A percentile compares a stretch with the other conserved stretches of the same genome.
Conservation (phyloP, 2,888 invertebrate species). For the Trisateles emortualis region DNA sequence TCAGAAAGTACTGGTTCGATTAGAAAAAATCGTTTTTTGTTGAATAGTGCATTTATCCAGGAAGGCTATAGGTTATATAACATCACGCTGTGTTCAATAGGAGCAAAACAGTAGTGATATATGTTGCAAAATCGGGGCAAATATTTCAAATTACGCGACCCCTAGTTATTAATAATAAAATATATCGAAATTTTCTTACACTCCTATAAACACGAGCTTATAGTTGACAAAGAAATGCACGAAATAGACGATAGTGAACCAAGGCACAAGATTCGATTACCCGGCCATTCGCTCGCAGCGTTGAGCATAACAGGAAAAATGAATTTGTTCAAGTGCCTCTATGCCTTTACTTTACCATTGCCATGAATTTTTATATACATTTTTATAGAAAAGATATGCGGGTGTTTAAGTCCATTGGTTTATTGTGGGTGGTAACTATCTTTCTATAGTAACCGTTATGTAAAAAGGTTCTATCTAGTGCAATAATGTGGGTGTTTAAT, state of each 20-base stretch:
- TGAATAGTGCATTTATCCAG: too few species aligned
- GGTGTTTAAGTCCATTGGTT: slow-evolving; percentile 14
- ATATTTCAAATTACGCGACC: too few species aligned
- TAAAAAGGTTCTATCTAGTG: not conserved
- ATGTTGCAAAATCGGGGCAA: too few species aligned
- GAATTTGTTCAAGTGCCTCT: slow-evolving; percentile 61
- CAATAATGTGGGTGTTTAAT: not conserved
- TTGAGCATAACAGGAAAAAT: slow-evolving; percentile 67
- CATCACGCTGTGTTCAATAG: too few species aligned
- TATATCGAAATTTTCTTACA: not conserved
- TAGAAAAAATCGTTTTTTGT: too few species aligned
- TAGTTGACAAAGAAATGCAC: slow-evolving; percentile 23
- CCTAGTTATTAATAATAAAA: not conserved
- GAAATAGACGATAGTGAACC: slow-evolving; percentile 25
- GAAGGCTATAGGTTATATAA: too few species aligned
- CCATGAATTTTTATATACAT: slow-evolving; percentile 44
- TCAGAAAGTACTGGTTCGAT: too few species aligned
- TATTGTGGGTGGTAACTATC: not conserved
- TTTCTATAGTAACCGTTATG: not conserved
- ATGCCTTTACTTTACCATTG: slow-evolving; percentile 35
- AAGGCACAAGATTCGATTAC: slow-evolving; percentile 61
- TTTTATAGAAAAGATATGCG: slow-evolving; percentile 20
- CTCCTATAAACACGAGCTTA: slow-evolving; percentile 11
- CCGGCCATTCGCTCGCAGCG: slow-evolving; percentile 53
- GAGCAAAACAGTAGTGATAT: too few species aligned